phyloP scores from a whole-genome alignment of 2,888 invertebrate genomes.

The Agrotis ipsilon region DNA sequence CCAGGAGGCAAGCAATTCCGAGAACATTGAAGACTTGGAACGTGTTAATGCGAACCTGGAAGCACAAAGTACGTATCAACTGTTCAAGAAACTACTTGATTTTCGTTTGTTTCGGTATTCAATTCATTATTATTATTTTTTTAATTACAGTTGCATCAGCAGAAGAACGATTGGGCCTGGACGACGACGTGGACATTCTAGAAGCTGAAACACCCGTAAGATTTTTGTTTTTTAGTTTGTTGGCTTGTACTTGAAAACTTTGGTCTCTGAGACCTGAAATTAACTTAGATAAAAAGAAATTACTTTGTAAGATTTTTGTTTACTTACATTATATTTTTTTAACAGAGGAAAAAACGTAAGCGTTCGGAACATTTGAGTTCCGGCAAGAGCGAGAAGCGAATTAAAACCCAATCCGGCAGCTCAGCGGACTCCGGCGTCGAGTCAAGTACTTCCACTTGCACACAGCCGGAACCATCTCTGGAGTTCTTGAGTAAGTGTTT shows the following conservation, averaged over 20 bases:
- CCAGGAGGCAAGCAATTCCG: conserved; percentile 56
- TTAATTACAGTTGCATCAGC: conserved; percentile 58
- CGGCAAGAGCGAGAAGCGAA: background rate
- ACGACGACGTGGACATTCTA: conserved; percentile 31
- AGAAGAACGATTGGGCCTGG: conserved; percentile 42
- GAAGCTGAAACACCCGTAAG: conserved; percentile 27
- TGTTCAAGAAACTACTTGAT: background rate
- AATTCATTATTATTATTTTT: background rate
- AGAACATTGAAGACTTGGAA: conserved; percentile 64
- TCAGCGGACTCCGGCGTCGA: too few species aligned
- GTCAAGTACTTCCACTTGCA: too few species aligned
- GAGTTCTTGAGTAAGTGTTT: too few species aligned
- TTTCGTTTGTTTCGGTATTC: background rate
- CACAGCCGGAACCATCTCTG: too few species aligned
- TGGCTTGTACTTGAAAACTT: too few species aligned
- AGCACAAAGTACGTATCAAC: conserved; percentile 65
- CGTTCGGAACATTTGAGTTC: background rate
- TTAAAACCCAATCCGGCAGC: too few species aligned
- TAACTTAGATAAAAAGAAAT: background rate
- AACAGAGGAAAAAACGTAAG: conserved; percentile 29
- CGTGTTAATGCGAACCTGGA: conserved; percentile 68
- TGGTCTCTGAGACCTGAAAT: too few species aligned
- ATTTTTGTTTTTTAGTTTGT: too few species aligned
- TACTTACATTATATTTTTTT: background rate
- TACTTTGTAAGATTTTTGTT: background rate